These are phyloP conservation scores for Poicephalus gulielmi DNA, from an alignment of 2,113 vertebrate genomes.

Conservation along the genomic window DNA sequence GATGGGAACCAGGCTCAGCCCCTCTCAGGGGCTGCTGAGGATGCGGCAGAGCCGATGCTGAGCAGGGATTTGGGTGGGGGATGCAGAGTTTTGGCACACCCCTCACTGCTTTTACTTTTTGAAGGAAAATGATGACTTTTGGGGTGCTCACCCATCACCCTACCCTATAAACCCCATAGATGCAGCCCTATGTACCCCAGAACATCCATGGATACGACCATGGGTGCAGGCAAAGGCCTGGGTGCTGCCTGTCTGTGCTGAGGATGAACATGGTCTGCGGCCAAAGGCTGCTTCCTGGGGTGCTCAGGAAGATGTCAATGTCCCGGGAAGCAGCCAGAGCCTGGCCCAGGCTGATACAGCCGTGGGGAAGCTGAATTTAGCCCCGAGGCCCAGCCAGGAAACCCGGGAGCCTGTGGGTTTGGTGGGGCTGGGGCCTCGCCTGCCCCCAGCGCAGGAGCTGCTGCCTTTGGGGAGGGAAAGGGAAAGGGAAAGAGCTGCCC, in stretches of 20 bases:
- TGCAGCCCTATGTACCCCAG: neutral
- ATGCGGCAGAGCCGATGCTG: rapidly evolving
- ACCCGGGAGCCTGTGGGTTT: rapidly evolving
- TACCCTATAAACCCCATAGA: rapidly evolving
- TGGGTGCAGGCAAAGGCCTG: rapidly evolving
- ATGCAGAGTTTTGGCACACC: rapidly evolving
- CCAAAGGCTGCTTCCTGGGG: neutral
- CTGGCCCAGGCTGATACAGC: neutral
- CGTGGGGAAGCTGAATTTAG: neutral
- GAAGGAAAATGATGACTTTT: rapidly evolving
- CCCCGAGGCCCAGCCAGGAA: neutral
- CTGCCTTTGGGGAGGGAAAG: neutral
- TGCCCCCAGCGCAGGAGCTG: neutral
- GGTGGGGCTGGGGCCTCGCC: neutral
- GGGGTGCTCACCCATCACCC: neutral
- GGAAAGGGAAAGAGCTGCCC: neutral
- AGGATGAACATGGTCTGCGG: neutral
- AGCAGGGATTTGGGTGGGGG: rapidly evolving
- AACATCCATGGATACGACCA: rapidly evolving
- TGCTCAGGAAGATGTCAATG: neutral
- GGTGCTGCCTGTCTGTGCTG: neutral
- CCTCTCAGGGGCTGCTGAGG: rapidly evolving
- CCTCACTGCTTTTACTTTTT: rapidly evolving
- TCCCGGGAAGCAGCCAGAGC: neutral
- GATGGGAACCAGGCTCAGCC: neutral